phyloP scores from a whole-genome alignment of 2,797 vertebrate genomes.

The Syngnathus rostellatus region DNA sequence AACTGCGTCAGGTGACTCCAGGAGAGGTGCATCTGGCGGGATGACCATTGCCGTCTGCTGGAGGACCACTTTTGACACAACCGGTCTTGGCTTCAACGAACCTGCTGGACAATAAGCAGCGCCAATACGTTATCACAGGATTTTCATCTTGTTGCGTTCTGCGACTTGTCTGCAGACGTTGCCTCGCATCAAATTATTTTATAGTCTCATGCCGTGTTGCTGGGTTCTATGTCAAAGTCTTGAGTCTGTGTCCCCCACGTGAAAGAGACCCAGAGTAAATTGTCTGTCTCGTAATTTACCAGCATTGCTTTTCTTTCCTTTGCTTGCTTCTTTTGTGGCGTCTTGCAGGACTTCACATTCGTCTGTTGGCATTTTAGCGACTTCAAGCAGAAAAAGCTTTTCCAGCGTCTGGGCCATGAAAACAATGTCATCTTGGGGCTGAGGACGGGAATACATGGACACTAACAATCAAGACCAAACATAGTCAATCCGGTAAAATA shows the following conservation, averaged over 20 bases:
- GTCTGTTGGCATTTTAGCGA: slow-evolving; percentile 80
- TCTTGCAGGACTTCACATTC: slow-evolving; percentile 60
- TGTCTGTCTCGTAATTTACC: slow-evolving; percentile 32
- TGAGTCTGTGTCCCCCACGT: neutral
- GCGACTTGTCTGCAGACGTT: no score
- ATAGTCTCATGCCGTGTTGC: no score
- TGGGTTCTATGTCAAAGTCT: neutral
- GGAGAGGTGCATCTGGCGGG: slow-evolving; percentile 42
- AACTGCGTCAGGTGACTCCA: slow-evolving; percentile 38
- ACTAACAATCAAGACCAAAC: neutral
- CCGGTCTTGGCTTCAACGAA: slow-evolving; percentile 41
- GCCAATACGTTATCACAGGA: neutral
- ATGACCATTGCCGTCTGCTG: slow-evolving; percentile 64
- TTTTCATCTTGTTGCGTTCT: no score
- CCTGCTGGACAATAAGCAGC: slow-evolving; percentile 17
- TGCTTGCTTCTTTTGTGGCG: slow-evolving; percentile 62
- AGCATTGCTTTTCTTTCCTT: slow-evolving; percentile 52
- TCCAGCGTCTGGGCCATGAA: slow-evolving; percentile 88
- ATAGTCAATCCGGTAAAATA: neutral
- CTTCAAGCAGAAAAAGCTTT: slow-evolving; percentile 80
- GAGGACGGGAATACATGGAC: slow-evolving; percentile 17
- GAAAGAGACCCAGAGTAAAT: neutral
- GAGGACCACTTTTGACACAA: slow-evolving; percentile 62
- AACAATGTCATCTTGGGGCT: slow-evolving; percentile 88
- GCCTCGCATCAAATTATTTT: no score